Percentiles rank a stretch among this genome's conserved stretches.
These are phyloP conservation scores for Seira ritae DNA, from an alignment of 2,888 invertebrate species.

Conservation along the genomic window DNA sequence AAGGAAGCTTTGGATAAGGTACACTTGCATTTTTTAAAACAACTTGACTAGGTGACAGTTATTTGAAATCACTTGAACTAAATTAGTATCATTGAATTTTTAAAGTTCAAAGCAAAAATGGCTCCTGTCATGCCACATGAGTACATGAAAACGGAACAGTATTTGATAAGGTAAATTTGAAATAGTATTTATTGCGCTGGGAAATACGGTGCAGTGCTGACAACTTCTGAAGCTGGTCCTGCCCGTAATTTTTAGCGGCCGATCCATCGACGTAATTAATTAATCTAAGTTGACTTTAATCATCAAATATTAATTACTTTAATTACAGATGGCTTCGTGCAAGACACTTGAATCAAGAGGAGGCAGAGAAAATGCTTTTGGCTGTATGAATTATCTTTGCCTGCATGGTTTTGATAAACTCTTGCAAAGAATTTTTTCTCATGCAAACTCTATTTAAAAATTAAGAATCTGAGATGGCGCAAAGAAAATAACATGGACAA, in stretches of 20 bases:
- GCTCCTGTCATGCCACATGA: slow-evolving; percentile 26
- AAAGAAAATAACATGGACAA: slow-evolving; percentile 36
- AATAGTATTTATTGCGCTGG: background rate
- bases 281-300: no score
- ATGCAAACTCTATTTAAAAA: no score
- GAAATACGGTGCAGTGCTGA: no score
- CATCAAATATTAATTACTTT: background rate
- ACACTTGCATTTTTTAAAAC: background rate
- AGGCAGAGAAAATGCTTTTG: slow-evolving; percentile 38
- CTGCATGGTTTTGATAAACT: no score
- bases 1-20: slow-evolving; percentile 49
- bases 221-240: no score
- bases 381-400: no score
- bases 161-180: slow-evolving; percentile 22
- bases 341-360: slow-evolving; percentile 22
- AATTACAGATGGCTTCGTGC: slow-evolving; percentile 14
- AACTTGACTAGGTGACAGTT: no score
- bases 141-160: slow-evolving; percentile 47
- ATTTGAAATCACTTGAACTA: no score
- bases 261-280: no score
- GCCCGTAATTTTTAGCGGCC: no score
- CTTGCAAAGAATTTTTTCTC: no score
- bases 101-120: slow-evolving; percentile 37
- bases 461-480: slow-evolving; percentile 40
- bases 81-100: background rate